A percentile compares a stretch with the other conserved stretches of the same genome.
Evolutionary conservation across 1,140 invertebrate species (phyloP).

Genomic region (Tribolium madens): DNA sequence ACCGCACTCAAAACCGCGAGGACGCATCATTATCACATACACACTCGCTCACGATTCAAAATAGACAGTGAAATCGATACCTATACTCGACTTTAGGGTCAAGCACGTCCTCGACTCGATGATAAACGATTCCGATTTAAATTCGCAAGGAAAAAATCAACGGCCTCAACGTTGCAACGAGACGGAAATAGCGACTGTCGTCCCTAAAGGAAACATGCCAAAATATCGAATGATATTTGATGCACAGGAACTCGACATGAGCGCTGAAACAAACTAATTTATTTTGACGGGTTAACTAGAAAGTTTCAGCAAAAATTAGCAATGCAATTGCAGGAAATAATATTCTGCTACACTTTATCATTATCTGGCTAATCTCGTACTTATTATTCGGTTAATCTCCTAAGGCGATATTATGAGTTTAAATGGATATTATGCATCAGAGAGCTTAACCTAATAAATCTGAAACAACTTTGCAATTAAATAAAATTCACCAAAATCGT

Average conservation of each 20-base stretch:
- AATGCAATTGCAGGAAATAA: background rate
- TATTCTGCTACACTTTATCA: background rate
- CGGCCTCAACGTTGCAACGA: constrained; percentile 12
- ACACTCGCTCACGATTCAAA: constrained; percentile 29
- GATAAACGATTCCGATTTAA: constrained; percentile 35
- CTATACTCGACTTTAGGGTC: constrained; percentile 32
- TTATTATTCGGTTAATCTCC: background rate
- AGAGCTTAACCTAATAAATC: background rate
- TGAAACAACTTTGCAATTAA: background rate
- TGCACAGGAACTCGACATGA: background rate
- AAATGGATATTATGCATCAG: background rate
- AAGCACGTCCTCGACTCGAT: constrained; percentile 32
- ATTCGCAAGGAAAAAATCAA: constrained; percentile 36
- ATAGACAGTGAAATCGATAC: constrained; percentile 33
- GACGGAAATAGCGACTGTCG: constrained; percentile 12
- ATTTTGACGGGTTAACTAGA: background rate
- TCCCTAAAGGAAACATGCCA: background rate
- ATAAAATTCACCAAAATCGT: too few species aligned
- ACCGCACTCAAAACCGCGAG: constrained; percentile 43
- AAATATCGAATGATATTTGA: background rate
- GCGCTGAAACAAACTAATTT: background rate
- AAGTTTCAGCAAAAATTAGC: too few species aligned
- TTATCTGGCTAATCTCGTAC: background rate
- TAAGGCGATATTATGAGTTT: background rate
- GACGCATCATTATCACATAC: constrained; percentile 40